Conservation (phyloP, 2,888 invertebrate genomes). For the Parascotia fuliginaria region DNA sequence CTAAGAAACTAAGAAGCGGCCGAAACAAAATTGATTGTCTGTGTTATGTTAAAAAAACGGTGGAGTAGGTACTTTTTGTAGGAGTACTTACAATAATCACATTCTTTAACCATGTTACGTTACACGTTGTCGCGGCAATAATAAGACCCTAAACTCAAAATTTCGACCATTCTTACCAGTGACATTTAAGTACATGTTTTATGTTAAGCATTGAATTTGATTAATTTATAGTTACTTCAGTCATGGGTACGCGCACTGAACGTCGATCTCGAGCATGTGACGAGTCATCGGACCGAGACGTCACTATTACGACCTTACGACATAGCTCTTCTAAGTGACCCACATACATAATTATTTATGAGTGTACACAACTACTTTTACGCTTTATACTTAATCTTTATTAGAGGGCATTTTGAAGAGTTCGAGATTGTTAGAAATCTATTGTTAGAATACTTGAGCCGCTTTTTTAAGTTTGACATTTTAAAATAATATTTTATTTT, state of each 20-base stretch:
- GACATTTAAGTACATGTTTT: constrained; percentile 43
- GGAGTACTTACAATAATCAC: background rate
- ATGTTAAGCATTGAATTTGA: constrained; percentile 43
- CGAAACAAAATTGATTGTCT: too few relatives aligned
- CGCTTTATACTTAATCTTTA: constrained; percentile 7
- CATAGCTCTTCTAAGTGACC: constrained; percentile 34
- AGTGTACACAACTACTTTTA: constrained; percentile 19
- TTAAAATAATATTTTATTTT: background rate
- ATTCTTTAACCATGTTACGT: background rate
- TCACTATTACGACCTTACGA: constrained; percentile 43
- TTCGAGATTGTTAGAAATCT: background rate
- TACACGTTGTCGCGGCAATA: background rate
- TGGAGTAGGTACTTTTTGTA: too few relatives aligned
- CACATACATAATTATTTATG: constrained; percentile 30
- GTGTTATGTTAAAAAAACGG: too few relatives aligned
- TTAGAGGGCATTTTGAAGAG: background rate
- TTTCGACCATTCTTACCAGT: constrained; percentile 20
- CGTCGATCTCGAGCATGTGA: constrained; percentile 34
- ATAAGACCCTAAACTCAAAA: too few relatives aligned
- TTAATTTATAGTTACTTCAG: constrained; percentile 48
- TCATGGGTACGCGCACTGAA: constrained; percentile 40
- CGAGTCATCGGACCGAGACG: constrained; percentile 40
- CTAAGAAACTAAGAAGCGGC: too few relatives aligned
- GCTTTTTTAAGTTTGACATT: background rate
- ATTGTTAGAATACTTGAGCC: background rate